These are phyloP conservation scores for Eubasilissa splendida DNA, from an alignment of 2,888 invertebrate species.

Conservation along the genomic window DNA sequence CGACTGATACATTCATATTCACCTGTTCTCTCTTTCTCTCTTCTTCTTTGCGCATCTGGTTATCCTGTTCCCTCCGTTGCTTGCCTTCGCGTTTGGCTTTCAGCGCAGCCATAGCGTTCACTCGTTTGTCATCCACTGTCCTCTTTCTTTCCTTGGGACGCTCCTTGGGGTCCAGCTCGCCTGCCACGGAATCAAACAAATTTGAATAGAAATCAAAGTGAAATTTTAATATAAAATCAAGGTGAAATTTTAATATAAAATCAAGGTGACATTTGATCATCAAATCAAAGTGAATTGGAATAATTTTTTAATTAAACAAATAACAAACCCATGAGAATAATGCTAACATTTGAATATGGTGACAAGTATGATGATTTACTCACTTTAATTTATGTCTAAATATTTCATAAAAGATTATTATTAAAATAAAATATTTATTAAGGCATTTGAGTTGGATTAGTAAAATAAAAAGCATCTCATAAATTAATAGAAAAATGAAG, in stretches of 20 bases:
- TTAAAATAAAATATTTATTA: too few relatives aligned
- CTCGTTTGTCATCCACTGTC: constrained; percentile 92
- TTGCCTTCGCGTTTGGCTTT: constrained; percentile 94
- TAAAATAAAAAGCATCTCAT: background rate
- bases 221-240: too few relatives aligned
- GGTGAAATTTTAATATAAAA: too few relatives aligned
- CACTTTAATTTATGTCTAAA: too few relatives aligned
- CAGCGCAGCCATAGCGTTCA: constrained; percentile 93
- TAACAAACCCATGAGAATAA: background rate
- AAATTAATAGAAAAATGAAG: background rate
- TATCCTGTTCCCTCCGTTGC: constrained; percentile 79
- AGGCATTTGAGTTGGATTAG: background rate
- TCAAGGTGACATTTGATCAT: too few relatives aligned
- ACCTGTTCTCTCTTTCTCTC: constrained; percentile 74
- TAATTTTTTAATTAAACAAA: background rate
- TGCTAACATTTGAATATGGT: background rate
- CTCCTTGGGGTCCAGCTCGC: constrained; percentile 56
- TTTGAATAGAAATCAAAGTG: too few relatives aligned
- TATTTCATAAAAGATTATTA: background rate
- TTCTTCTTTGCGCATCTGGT: constrained; percentile 72
- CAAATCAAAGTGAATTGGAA: too few relatives aligned
- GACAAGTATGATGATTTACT: too few relatives aligned
- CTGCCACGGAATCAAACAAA: constrained; percentile 8
- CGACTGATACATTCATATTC: too few relatives aligned
- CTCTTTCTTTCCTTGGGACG: constrained; percentile 88